Base-by-base conservation (phyloP, 1,140 invertebrate species). In the Doryteuthis pealeii region DNA sequence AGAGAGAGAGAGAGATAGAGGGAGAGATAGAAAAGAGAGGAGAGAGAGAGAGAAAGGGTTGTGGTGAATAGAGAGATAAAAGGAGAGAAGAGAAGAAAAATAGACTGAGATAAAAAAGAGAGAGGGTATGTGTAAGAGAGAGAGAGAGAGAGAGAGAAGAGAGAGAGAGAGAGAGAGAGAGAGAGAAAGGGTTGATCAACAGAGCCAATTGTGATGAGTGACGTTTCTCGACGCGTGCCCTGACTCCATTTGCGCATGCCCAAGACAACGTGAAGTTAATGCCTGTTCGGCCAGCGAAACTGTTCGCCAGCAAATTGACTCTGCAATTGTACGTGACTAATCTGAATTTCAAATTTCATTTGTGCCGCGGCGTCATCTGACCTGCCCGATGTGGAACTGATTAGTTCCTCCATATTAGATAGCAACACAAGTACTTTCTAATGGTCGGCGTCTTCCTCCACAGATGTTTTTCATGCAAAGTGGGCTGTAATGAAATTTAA, bases 281-380 rank as follows among this genome's bases (percentile, higher is more conserved):
- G 58, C 28, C 58, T 5, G 58, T 40, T 40, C 10, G 58, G 4
- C 6, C 58, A 15, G 3, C 58, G 22, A 62, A 30, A 62, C 22
- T 26, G 22, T 5, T 30, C 28, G 22, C 22, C 4, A 4, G 58
- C 58, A 62, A 62, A 62, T 62, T 62, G 58, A 62, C 58, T 62
- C 28, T 62, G 58, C 58, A 62, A 62, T 62, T 62, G 58, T 62
- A 62, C 58, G 58, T 62, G 58, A 62, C 58, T 30, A 62, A 62
- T 62, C 15, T 62, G 58, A 62, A 62, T 62, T 62, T 62, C 58
- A 62, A 62, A 62, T 62, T 15, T 5, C 58, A 62, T 62, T 62
- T 62, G 58, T 15, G 22, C 22, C 58, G 3, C 22, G 22, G 22
- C 58, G 58, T 30, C 22, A n/a, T 5, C 22, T 62, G 58, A 62